These are phyloP conservation scores for Gorsachius goisagi DNA, from an alignment of 2,113 vertebrate genomes.

Conservation along the genomic window DNA sequence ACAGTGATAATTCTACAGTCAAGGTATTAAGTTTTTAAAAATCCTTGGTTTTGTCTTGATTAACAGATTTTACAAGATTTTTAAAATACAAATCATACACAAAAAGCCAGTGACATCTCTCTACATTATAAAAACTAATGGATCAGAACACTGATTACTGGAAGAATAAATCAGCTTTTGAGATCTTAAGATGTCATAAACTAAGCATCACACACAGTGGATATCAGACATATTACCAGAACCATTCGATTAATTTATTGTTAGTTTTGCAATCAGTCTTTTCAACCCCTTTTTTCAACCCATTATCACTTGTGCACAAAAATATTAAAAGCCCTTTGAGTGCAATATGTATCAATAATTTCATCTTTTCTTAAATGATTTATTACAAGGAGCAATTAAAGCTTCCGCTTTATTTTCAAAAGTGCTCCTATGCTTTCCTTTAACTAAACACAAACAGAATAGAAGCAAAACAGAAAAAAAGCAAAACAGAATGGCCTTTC, in stretches of 20 bases:
- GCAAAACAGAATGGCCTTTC: not conserved
- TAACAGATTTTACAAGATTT: conserved; percentile 13
- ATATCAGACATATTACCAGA: conserved; percentile 30
- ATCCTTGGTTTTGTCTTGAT: not conserved
- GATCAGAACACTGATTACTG: conserved; percentile 45
- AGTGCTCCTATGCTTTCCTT: not conserved
- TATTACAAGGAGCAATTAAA: not conserved
- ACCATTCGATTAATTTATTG: conserved; percentile 46
- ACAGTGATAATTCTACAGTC: not conserved
- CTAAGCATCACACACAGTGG: conserved; percentile 32
- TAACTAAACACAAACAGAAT: not conserved
- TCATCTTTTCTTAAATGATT: not conserved
- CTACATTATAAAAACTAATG: conserved; percentile 47
- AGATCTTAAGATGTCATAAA: conserved; percentile 56
- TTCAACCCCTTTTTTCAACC: not conserved
- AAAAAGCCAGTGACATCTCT: not conserved
- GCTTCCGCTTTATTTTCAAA: not conserved
- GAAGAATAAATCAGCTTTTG: conserved; percentile 65
- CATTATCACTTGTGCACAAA: conserved; percentile 63
- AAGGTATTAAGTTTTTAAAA: not conserved
- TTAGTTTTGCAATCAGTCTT: conserved; percentile 34
- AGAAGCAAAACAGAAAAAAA: not conserved
- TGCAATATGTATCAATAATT: conserved; percentile 3
- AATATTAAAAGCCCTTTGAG: conserved; percentile 58
- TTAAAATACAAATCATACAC: conserved; percentile 37